phyloP scores from a whole-genome alignment of 2,888 invertebrate species.

The Capitulum mitella region DNA sequence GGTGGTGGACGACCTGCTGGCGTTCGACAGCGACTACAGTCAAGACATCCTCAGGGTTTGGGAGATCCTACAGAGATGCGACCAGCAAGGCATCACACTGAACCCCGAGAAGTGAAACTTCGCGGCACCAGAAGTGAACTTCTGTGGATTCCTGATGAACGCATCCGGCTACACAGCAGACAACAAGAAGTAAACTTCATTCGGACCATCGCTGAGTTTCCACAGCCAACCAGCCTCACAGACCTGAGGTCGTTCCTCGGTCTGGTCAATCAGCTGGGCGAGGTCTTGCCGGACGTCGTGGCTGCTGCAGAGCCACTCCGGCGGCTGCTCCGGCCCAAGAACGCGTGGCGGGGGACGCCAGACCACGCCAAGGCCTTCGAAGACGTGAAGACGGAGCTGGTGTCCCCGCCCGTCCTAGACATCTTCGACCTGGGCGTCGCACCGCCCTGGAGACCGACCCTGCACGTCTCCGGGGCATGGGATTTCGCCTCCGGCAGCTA shows the following conservation, averaged over 20 bases:
- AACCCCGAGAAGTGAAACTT: slow-evolving; percentile 24
- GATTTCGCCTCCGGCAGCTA: too few relatives aligned
- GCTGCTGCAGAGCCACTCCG: slow-evolving; percentile 23
- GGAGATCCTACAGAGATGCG: neutral
- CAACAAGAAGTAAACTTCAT: neutral
- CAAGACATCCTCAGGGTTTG: neutral
- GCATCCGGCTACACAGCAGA: slow-evolving; percentile 4
- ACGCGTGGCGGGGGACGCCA: neutral
- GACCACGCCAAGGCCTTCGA: neutral
- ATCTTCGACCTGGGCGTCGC: neutral
- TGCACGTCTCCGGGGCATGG: too few relatives aligned
- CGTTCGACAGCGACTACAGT: neutral
- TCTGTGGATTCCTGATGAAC: slow-evolving; percentile 14
- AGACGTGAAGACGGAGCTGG: neutral
- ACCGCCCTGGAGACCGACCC: too few relatives aligned
- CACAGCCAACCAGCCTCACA: slow-evolving; percentile 26
- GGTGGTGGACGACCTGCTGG: slow-evolving; percentile 26
- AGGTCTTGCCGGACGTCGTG: slow-evolving; percentile 22
- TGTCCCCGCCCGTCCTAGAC: neutral
- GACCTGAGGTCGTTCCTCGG: too few relatives aligned
- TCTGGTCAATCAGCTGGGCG: slow-evolving; percentile 27
- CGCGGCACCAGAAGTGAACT: slow-evolving; percentile 17
- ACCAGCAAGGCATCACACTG: slow-evolving; percentile 22
- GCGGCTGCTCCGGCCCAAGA: neutral
- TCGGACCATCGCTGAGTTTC: slow-evolving; percentile 12